These are phyloP conservation scores for Otus sunia DNA, from an alignment of 2,113 vertebrate genomes.

Conservation along the genomic window DNA sequence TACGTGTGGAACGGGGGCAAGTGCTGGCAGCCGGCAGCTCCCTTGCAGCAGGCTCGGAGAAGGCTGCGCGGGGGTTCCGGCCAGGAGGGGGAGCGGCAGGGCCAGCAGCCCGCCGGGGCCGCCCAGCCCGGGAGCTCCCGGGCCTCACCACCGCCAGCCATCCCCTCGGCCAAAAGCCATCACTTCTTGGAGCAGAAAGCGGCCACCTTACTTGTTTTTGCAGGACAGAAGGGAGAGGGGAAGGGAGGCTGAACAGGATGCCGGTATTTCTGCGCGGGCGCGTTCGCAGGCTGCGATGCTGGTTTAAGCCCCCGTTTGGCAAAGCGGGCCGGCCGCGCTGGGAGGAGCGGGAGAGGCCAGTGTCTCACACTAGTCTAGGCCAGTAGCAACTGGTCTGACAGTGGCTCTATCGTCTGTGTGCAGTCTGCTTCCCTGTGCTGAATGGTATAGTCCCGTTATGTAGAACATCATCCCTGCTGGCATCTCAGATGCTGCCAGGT, in stretches of 20 bases:
- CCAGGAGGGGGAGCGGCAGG: slow-evolving; percentile 3
- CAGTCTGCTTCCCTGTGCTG: not conserved
- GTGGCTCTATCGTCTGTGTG: accelerated
- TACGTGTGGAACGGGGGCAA: too few relatives aligned
- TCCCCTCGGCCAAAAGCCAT: accelerated
- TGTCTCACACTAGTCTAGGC: accelerated
- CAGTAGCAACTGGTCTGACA: not conserved
- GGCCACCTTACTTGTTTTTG: accelerated
- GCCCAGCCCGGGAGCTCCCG: not conserved
- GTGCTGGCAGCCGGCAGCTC: accelerated
- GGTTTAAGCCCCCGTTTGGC: not conserved
- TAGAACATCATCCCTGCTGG: accelerated
- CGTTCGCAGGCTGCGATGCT: not conserved
- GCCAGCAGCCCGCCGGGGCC: not conserved
- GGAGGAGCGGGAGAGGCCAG: accelerated
- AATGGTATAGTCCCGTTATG: accelerated
- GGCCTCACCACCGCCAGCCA: accelerated
- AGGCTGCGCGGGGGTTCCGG: accelerated
- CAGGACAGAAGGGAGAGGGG: not conserved
- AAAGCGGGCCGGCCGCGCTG: accelerated
- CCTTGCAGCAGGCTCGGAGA: accelerated
- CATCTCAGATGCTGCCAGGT: not conserved
- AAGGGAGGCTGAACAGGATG: not conserved
- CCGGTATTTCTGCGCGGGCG: accelerated
- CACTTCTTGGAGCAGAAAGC: accelerated